Conservation (phyloP, 2,888 invertebrate species). For the Macrosiphum euphorbiae region DNA sequence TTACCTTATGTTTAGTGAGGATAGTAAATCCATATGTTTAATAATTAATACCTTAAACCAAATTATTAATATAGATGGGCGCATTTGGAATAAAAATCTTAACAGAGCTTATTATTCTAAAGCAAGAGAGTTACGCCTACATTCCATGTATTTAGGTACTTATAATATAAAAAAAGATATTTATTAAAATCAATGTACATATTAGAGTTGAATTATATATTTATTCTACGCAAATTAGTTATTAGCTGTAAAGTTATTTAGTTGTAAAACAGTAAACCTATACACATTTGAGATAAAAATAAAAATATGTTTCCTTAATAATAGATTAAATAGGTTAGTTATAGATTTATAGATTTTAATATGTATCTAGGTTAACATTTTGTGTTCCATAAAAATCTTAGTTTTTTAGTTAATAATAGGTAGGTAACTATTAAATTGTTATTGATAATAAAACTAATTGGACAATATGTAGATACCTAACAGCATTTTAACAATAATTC, state of each 20-base stretch:
- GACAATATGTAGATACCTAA: neutral
- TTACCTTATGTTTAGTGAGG: neutral
- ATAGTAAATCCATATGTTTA: no score
- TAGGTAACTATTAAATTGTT: neutral
- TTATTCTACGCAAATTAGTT: no score
- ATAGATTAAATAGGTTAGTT: neutral
- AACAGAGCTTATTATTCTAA: neutral
- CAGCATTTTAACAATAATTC: neutral
- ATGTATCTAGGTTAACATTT: neutral
- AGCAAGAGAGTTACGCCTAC: neutral
- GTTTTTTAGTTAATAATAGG: neutral
- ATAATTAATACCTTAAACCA: neutral
- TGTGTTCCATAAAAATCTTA: neutral
- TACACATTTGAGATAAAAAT: neutral
- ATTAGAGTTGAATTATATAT: no score
- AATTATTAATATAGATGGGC: neutral
- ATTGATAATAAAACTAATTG: neutral
- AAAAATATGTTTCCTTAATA: neutral
- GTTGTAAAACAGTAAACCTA: neutral
- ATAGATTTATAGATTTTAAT: no score
- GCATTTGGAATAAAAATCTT: neutral
- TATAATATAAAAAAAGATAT: neutral
- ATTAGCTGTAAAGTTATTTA: neutral
- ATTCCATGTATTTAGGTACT: neutral
- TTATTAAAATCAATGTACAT: no score